These are phyloP conservation scores for Julus scandinavius DNA, from an alignment of 2,888 invertebrate genomes.

Conservation along the genomic window DNA sequence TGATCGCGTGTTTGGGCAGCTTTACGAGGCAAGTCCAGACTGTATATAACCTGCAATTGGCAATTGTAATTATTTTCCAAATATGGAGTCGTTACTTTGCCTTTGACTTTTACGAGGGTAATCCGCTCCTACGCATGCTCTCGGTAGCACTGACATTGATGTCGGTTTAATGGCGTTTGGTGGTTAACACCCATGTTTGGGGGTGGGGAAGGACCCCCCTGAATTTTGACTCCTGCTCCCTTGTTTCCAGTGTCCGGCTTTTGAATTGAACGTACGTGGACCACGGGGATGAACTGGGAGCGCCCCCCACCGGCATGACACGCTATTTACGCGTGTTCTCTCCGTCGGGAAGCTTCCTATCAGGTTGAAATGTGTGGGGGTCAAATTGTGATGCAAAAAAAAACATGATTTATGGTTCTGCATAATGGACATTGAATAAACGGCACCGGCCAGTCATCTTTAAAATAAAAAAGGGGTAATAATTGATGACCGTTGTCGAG, in stretches of 20 bases:
- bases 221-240: background rate
- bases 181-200: background rate
- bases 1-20: too few species aligned
- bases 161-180: constrained; percentile 5
- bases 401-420: constrained; percentile 7
- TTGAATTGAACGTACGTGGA: background rate
- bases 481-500: background rate
- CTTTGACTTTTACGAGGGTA: background rate
- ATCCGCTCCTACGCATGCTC: background rate
- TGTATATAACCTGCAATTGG: too few species aligned
- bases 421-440: background rate
- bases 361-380: constrained; percentile 31
- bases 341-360: constrained; percentile 4
- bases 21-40: too few species aligned
- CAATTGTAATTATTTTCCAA: too few species aligned
- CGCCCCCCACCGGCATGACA: constrained; percentile 43
- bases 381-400: background rate
- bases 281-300: constrained; percentile 5
- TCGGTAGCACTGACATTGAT: constrained; percentile 21
- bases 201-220: background rate
- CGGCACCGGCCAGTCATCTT: background rate
- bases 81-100: background rate
- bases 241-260: background rate
- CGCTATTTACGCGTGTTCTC: constrained; percentile 46
- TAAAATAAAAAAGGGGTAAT: background rate